A percentile compares a stretch with the other conserved stretches of the same genome.
These are phyloP conservation scores for Pholis gunnellus DNA, from an alignment of 2,113 vertebrate genomes.

Conservation along the genomic window DNA sequence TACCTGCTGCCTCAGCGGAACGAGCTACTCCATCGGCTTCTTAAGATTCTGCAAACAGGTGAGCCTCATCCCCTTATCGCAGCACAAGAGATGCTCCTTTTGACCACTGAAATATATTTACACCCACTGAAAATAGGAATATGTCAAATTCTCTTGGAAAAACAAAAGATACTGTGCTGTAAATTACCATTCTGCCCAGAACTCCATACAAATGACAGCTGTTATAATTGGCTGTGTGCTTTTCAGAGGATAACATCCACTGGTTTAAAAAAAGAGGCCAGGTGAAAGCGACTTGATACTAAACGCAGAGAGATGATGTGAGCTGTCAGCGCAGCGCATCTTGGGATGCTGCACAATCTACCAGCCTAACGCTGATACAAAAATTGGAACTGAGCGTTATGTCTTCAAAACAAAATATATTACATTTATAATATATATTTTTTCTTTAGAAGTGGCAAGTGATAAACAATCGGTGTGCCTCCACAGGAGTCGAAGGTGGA, in stretches of 20 bases:
- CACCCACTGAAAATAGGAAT: slow-evolving; percentile 18
- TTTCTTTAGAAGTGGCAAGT: slow-evolving; percentile 44
- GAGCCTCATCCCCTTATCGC: slow-evolving; percentile 52
- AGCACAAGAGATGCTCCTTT: background rate
- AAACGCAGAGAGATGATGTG: slow-evolving; percentile 72
- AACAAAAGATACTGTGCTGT: background rate
- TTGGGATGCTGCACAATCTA: slow-evolving; percentile 61
- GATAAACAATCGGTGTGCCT: slow-evolving; percentile 57
- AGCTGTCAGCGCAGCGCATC: slow-evolving; percentile 68
- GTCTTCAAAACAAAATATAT: slow-evolving; percentile 67
- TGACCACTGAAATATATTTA: slow-evolving; percentile 16
- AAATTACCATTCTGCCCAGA: slow-evolving; percentile 46
- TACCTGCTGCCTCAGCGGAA: slow-evolving; percentile 92
- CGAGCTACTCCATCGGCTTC: slow-evolving; percentile 96
- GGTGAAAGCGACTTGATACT: slow-evolving; percentile 71
- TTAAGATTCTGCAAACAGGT: slow-evolving; percentile 99
- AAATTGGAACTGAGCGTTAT: slow-evolving; percentile 53
- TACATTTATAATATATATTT: slow-evolving; percentile 34
- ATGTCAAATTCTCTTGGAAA: background rate
- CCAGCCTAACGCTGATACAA: slow-evolving; percentile 70
- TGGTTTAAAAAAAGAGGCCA: slow-evolving; percentile 47
- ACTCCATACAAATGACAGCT: slow-evolving; percentile 61
- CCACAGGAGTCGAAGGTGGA: slow-evolving; percentile 32
- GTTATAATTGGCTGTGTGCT: slow-evolving; percentile 63
- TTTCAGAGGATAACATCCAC: slow-evolving; percentile 60